A percentile compares a stretch with the other conserved stretches of the same genome.
Conservation (phyloP, 2,797 vertebrate genomes). For the Etheostoma nigrum region DNA sequence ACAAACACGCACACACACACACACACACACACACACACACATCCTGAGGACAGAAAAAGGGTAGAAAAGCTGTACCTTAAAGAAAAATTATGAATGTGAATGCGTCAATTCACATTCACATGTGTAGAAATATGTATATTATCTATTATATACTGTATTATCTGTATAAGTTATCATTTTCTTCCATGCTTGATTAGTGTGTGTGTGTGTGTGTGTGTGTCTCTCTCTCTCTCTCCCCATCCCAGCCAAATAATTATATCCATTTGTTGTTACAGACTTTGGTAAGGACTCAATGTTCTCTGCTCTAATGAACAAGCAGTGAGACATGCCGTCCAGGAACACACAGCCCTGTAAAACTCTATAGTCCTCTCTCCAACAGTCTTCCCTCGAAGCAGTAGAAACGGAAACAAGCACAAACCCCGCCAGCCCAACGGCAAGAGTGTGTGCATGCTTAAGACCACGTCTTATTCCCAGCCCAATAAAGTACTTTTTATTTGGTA, state of each 20-base stretch:
- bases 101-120: slow-evolving; percentile 1
- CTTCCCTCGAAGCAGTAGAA: slow-evolving; percentile 15
- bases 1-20: background rate
- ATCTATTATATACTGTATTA: too few relatives aligned
- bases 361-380: slow-evolving; percentile 17
- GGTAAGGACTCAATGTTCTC: slow-evolving; percentile 54
- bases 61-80: slow-evolving; percentile 19
- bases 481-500: slow-evolving; percentile 10
- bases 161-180: slow-evolving; percentile 10
- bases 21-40: slow-evolving; percentile 20
- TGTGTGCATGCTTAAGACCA: slow-evolving; percentile 26
- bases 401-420: slow-evolving; percentile 20
- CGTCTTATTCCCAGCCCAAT: slow-evolving; percentile 1
- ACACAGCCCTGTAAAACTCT: slow-evolving; percentile 15
- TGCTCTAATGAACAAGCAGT: slow-evolving; percentile 47
- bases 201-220: background rate
- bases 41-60: slow-evolving; percentile 16
- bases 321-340: slow-evolving; percentile 47
- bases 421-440: background rate
- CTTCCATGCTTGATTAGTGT: slow-evolving; percentile 17
- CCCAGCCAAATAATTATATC: slow-evolving; percentile 47
- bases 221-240: background rate
- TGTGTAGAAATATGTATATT: slow-evolving; percentile 11
- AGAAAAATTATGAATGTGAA: slow-evolving; percentile 18
- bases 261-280: slow-evolving; percentile 51